Conservation (phyloP, 2,888 invertebrate genomes). For the Xestia xanthographa region DNA sequence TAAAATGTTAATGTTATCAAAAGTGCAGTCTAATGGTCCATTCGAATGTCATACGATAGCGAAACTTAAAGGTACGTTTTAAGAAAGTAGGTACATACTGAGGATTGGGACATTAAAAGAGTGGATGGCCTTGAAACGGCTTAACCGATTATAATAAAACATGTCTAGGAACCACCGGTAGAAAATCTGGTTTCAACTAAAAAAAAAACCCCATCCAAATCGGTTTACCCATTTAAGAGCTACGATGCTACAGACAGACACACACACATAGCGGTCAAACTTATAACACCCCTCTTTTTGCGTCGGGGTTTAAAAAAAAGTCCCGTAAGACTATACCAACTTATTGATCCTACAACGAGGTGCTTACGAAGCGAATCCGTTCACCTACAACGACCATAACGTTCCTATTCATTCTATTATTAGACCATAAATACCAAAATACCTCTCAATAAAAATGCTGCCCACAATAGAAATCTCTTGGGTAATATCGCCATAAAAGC, state of each 20-base stretch:
- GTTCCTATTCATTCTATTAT: conserved; percentile 27
- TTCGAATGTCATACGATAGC: not conserved
- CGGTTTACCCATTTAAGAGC: too few species aligned
- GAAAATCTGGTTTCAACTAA: too few species aligned
- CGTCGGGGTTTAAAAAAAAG: not conserved
- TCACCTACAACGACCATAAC: conserved; percentile 10
- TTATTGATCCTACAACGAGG: conserved; percentile 3
- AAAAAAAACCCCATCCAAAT: too few species aligned
- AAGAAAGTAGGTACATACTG: not conserved
- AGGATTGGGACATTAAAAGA: too few species aligned
- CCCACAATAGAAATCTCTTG: conserved; percentile 9
- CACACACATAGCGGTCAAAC: too few species aligned
- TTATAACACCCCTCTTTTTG: too few species aligned
- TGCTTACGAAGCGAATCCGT: not conserved
- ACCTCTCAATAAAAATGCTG: conserved; percentile 19
- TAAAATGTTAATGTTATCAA: not conserved
- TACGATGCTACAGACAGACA: too few species aligned
- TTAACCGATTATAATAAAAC: too few species aligned
- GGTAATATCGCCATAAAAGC: conserved; percentile 45
- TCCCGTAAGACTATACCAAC: not conserved
- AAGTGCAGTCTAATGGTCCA: not conserved
- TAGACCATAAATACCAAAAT: conserved; percentile 33
- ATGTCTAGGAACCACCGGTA: too few species aligned
- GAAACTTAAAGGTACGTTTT: not conserved
- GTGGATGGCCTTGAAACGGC: too few species aligned